Evolutionary conservation across 2,888 invertebrate genomes (phyloP).

Genomic region (Synergus umbraculus): DNA sequence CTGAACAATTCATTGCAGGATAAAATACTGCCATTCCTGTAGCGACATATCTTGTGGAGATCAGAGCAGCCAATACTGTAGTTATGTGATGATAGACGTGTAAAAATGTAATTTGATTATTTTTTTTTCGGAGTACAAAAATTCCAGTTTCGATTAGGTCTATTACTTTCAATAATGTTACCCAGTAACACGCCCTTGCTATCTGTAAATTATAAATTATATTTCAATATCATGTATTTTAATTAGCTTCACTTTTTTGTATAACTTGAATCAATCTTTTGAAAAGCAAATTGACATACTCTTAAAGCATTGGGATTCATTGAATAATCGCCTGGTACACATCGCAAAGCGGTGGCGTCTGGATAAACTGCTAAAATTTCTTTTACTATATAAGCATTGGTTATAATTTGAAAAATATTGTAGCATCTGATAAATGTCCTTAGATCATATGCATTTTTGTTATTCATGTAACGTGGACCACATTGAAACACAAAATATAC

Average conservation of each 20-base stretch:
- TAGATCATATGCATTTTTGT: constrained; percentile 83
- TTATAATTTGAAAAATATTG: constrained; percentile 85
- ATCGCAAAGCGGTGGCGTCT: constrained; percentile 80
- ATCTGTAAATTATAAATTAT: constrained; percentile 58
- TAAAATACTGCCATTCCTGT: constrained; percentile 83
- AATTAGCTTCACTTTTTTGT: background rate
- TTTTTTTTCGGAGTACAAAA: constrained; percentile 84
- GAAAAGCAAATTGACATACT: constrained; percentile 40
- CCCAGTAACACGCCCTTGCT: constrained; percentile 79
- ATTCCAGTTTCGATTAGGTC: constrained; percentile 85
- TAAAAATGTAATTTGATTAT: constrained; percentile 83
- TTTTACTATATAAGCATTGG: constrained; percentile 60
- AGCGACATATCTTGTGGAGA: constrained; percentile 81
- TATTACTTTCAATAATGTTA: constrained; percentile 81
- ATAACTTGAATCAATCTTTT: background rate
- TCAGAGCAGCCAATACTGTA: constrained; percentile 80
- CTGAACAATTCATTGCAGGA: constrained; percentile 81
- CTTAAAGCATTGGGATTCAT: constrained; percentile 76
- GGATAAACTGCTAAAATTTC: constrained; percentile 79
- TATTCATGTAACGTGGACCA: constrained; percentile 85
- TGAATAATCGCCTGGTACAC: constrained; percentile 85
- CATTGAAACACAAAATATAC: constrained; percentile 80
- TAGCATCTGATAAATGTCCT: constrained; percentile 85
- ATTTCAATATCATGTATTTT: background rate
- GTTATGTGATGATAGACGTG: constrained; percentile 86